These are phyloP conservation scores for Odontocolon sp. DNA, from an alignment of 2,888 invertebrate species.

Conservation along the genomic window DNA sequence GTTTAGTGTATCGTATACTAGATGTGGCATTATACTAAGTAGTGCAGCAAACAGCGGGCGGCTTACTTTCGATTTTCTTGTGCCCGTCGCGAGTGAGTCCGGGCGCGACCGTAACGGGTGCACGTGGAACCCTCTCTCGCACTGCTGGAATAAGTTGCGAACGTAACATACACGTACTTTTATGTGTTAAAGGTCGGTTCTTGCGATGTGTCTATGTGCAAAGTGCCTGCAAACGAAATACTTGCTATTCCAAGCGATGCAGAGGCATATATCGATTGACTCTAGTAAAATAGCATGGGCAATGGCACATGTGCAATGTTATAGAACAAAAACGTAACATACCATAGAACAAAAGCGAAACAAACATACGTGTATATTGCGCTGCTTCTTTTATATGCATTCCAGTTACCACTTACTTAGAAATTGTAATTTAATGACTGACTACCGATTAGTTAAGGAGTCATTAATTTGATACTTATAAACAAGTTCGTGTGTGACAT, in stretches of 20 bases:
- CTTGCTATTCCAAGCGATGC: slow-evolving; percentile 53
- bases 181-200: slow-evolving; percentile 54
- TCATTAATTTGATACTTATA: no score
- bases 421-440: no score
- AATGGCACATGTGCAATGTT: slow-evolving; percentile 31
- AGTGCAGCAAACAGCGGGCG: slow-evolving; percentile 62
- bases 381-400: slow-evolving; percentile 35
- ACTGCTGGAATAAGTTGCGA: no score
- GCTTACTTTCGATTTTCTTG: slow-evolving; percentile 76
- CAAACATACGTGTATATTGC: slow-evolving; percentile 4
- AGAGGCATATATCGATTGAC: slow-evolving; percentile 25
- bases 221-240: slow-evolving; percentile 33
- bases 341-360: background rate
- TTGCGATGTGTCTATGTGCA: slow-evolving; percentile 32
- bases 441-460: no score
- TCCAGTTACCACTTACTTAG: slow-evolving; percentile 23
- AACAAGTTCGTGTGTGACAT: no score
- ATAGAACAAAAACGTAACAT: slow-evolving; percentile 11
- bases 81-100: slow-evolving; percentile 53
- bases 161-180: slow-evolving; percentile 10
- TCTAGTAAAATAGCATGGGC: slow-evolving; percentile 34
- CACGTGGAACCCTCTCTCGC: no score
- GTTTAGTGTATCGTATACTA: slow-evolving; percentile 49
- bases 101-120: slow-evolving; percentile 58
- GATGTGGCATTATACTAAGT: slow-evolving; percentile 70